Evolutionary conservation across 2,888 invertebrate genomes (phyloP), one percentile per base, ranked within the genome.

Genomic region (Erannis defoliaria): DNA sequence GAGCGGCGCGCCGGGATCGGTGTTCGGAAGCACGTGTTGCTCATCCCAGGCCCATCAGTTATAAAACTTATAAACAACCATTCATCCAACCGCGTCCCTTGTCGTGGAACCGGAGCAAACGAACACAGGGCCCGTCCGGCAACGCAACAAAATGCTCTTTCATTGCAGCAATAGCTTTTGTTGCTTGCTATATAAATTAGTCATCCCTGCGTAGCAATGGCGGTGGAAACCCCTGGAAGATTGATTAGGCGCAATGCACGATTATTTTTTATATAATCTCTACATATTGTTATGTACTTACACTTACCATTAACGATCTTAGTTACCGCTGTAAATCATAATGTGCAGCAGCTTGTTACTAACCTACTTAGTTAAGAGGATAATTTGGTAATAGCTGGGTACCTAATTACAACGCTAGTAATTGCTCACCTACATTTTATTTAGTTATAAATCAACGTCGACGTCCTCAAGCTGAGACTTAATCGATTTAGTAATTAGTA

Each of bases 11-110:
- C 75, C 75, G 77, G 75, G 80, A 45, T 76, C 78, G 78, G 31
- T 31, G 37, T 75, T 82, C 80, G 76, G 82, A 84, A 84, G 84
- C 90, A 89, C 89, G 89, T 89, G 90, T 89, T 86, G 73, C 72
- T 75, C 80, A 79, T 84, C 79, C 78, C 82, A 83, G 26, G 26
- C 51, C 70, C 37, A 55, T 77, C 78, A 73, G 72, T 70, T 73
- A 74, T 73, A 68, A 64, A 72, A 73, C 72, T 70, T 73, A 74
- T 73, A 68, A 64, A 72, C 64, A 64, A 62, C 56, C 62, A 68
- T 71, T 69, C 71, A 73, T 53, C 68, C 72, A 57, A 42, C 49
- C 58, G 23, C 58, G 23, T 58, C 63, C 53, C 55, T 61, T 61
- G 51, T 56, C 29, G 40, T 49, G 33, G 54, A 40, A 48, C 48